Evolutionary conservation across 1,140 invertebrate genomes (phyloP).

Genomic region (Oryctes rhinoceros): DNA sequence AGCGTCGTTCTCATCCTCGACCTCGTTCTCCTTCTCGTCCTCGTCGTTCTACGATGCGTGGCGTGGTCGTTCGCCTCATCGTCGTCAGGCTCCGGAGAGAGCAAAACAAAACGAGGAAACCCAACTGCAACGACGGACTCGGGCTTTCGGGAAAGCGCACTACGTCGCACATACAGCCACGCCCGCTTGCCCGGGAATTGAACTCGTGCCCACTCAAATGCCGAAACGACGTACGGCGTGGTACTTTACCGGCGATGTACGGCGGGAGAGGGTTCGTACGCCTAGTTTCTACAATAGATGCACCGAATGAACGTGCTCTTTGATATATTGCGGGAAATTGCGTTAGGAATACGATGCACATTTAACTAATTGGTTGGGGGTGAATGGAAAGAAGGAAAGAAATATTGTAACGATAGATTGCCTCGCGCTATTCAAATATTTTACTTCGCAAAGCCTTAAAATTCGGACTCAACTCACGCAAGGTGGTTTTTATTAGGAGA

Average conservation of each 20-base stretch:
- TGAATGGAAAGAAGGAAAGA: no score
- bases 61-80: no score
- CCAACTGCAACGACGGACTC: background rate
- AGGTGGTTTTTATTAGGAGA: no score
- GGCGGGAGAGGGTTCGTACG: background rate
- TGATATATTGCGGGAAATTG: background rate
- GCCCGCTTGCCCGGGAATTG: constrained; percentile 35
- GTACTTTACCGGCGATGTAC: background rate
- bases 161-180: constrained; percentile 23
- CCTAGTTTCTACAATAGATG: constrained; percentile 10
- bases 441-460: no score
- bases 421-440: no score
- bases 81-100: background rate
- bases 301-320: background rate
- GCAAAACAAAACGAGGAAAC: constrained; percentile 3
- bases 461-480: no score
- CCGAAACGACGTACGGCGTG: background rate
- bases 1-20: background rate
- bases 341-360: background rate
- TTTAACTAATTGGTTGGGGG: no score
- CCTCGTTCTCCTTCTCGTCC: no score
- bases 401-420: no score
- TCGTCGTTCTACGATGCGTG: no score
- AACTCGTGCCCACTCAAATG: constrained; percentile 24
- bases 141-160: constrained; percentile 25